Evolutionary conservation across 2,888 invertebrate species (phyloP), one percentile per base, ranked within the genome.

Genomic region (Pecten maximus): DNA sequence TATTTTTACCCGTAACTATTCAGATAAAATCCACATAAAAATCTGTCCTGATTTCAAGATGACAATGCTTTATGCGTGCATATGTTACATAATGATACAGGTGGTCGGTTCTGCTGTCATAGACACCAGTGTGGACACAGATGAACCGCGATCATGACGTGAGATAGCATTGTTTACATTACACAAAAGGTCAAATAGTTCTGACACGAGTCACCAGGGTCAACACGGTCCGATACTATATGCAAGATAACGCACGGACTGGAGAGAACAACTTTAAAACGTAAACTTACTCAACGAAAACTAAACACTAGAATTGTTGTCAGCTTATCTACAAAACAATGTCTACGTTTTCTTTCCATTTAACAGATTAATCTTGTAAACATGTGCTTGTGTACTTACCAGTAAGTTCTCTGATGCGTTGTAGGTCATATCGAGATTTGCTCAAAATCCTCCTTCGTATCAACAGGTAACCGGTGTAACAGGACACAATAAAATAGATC

Each of bases 391-490:
- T 48, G 2, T 4, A 89, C 87, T 88, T 91, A 91, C 91, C 91
- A 89, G 90, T 91, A 8, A 91, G 88, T 12, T 86, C 91, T 54
- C 89, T 40, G 6, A 92, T 88, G 15, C 91, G 89, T 90, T 90
- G 91, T 48, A 88, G 60, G 60, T 92, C 91, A 86, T 91, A 92
- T 40, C 90, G 50, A 35, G 87, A 50, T 50, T 89, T 90, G 35
- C 87, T 88, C 35, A 74, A 74, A n/a, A 91, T 35, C 48, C 92
- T 87, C n/a, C 93, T 92, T 88, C 92, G 91, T 28, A 96, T 91
- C 87, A 95, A 92, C 89, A 95, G 93, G 92, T 95, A 96, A 39
- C 95, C 95, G 3, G 95, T 95, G 91, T 95, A 96, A 89, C 95
- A 95, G 10, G 95, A 95, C 28, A 95, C 93, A 16, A 95, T 90